These are phyloP conservation scores for Stenolophus ochropezus DNA, from an alignment of 2,888 invertebrate genomes.

Conservation along the genomic window DNA sequence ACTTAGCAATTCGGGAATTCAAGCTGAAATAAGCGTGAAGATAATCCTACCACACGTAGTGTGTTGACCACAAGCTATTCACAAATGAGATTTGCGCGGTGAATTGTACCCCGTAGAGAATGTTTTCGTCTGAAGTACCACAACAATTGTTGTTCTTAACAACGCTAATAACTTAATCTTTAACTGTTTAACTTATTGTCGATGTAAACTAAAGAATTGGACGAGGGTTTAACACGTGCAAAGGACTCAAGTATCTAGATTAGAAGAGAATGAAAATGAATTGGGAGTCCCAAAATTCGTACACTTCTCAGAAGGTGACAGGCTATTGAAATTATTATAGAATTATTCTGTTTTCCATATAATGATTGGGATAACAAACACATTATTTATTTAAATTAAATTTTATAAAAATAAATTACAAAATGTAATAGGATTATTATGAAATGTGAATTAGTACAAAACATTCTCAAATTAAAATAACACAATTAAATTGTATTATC, in stretches of 20 bases:
- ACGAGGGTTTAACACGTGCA: slow-evolving; percentile 21
- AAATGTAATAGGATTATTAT: no score
- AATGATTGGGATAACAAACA: not conserved
- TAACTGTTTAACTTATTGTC: slow-evolving; percentile 33
- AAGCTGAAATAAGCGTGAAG: not conserved
- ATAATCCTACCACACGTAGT: slow-evolving; percentile 28
- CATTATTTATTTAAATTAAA: not conserved
- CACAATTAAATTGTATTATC: no score
- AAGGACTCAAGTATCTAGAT: not conserved
- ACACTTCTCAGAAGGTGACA: not conserved
- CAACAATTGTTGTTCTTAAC: slow-evolving; percentile 39
- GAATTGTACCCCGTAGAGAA: slow-evolving; percentile 10
- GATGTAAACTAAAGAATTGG: slow-evolving; percentile 20
- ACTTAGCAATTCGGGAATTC: slow-evolving; percentile 16
- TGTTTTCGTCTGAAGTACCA: slow-evolving; percentile 35
- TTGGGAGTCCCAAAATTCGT: not conserved
- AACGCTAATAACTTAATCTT: slow-evolving; percentile 38
- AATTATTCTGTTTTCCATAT: not conserved
- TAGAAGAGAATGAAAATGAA: not conserved
- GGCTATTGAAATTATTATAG: not conserved
- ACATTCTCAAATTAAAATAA: no score
- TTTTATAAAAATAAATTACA: no score
- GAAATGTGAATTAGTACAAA: no score
- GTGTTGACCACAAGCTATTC: not conserved
- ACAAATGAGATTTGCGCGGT: slow-evolving; percentile 1